Evolutionary conservation across 2,888 invertebrate genomes (phyloP).

Genomic region (Spodoptera picta): DNA sequence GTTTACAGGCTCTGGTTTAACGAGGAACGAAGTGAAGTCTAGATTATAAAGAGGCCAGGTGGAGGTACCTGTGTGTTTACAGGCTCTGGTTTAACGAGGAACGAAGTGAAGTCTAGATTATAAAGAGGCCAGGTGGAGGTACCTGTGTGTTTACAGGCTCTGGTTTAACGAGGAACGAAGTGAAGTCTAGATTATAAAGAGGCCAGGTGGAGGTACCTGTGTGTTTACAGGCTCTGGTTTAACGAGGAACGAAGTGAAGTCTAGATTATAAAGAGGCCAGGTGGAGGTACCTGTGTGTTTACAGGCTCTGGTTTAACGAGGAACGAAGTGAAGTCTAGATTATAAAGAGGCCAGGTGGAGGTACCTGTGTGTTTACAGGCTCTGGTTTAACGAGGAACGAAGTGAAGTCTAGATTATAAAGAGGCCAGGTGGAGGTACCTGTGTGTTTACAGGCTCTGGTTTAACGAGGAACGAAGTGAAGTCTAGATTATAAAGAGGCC

Average conservation of each 20-base stretch:
- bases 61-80: background rate
- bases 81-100: too few relatives aligned
- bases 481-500: slow-evolving; percentile 25
- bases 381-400: too few relatives aligned
- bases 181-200: slow-evolving; percentile 13
- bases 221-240: too few relatives aligned
- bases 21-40: background rate
- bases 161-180: too few relatives aligned
- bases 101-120: background rate
- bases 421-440: slow-evolving; percentile 18
- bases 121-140: slow-evolving; percentile 28
- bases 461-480: too few relatives aligned
- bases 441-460: too few relatives aligned
- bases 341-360: slow-evolving; percentile 31
- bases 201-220: slow-evolving; percentile 15
- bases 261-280: slow-evolving; percentile 30
- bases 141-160: too few relatives aligned
- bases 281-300: slow-evolving; percentile 2
- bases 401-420: slow-evolving; percentile 7
- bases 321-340: background rate
- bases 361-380: too few relatives aligned
- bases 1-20: too few relatives aligned
- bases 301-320: too few relatives aligned
- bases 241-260: background rate
- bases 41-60: slow-evolving; percentile 33